Conservation (phyloP, 2,888 invertebrate species). For the Tachystola acroxantha region DNA sequence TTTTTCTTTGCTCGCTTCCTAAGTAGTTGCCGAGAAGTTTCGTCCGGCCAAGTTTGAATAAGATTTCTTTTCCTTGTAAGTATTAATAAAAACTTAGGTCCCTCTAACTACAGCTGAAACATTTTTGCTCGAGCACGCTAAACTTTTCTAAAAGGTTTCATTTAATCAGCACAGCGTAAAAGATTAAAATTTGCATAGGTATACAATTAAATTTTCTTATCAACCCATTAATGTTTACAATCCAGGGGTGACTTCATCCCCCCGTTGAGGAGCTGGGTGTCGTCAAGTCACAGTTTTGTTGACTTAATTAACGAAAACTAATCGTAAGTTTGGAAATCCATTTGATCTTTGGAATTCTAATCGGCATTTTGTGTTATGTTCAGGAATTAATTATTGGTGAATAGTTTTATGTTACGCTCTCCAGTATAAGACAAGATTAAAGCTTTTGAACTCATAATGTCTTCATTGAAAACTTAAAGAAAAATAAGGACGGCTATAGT, state of each 20-base stretch:
- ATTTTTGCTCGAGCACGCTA: background rate
- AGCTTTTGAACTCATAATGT: constrained; percentile 8
- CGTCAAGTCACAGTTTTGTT: background rate
- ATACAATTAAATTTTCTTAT: constrained; percentile 2
- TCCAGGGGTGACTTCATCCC: background rate
- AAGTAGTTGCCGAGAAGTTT: constrained; percentile 29
- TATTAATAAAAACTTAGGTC: constrained; percentile 10
- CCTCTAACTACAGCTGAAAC: background rate
- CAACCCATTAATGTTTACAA: constrained; percentile 6
- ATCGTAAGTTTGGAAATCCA: constrained; percentile 12
- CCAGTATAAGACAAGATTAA: constrained; percentile 12
- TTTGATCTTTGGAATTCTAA: background rate
- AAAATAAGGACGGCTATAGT: constrained; percentile 67
- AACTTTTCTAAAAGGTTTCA: too few relatives aligned
- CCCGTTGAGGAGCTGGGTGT: background rate
- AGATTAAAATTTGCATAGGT: background rate
- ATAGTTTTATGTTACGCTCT: too few relatives aligned
- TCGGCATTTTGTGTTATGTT: too few relatives aligned
- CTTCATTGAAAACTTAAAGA: constrained; percentile 41
- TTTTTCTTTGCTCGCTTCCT: constrained; percentile 46
- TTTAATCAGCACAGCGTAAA: too few relatives aligned
- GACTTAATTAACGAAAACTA: constrained; percentile 1
- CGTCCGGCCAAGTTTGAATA: constrained; percentile 1
- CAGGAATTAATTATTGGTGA: too few relatives aligned
- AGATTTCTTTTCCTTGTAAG: constrained; percentile 6